phyloP scores from a whole-genome alignment of 2,888 invertebrate species.

The Saturnia japonica region DNA sequence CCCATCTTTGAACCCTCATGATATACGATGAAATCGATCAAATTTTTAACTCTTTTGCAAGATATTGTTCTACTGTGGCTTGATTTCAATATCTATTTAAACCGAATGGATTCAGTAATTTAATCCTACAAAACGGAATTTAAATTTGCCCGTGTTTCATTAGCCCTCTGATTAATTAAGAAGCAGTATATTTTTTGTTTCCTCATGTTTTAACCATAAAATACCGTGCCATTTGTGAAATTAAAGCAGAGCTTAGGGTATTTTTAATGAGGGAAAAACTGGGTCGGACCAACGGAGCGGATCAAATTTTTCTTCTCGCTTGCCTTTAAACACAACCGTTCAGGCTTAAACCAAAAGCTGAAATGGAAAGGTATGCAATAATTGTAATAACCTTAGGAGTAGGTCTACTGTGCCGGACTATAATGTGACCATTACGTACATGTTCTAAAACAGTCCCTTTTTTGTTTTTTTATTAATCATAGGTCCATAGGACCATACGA shows the following conservation, averaged over 20 bases:
- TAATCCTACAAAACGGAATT: neutral
- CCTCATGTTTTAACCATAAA: conserved; percentile 25
- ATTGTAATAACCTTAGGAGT: neutral
- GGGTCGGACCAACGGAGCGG: conserved; percentile 41
- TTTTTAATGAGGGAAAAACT: conserved; percentile 49
- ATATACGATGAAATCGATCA: neutral
- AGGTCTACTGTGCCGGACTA: neutral
- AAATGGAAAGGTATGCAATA: neutral
- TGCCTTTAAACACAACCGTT: conserved; percentile 28
- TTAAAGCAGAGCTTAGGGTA: conserved; percentile 41
- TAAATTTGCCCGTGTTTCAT: conserved; percentile 6
- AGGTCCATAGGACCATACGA: no score
- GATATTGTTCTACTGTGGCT: neutral
- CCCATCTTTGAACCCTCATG: neutral
- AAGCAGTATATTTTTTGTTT: conserved; percentile 20
- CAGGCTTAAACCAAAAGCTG: conserved; percentile 5
- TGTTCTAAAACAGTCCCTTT: neutral
- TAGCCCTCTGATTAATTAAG: conserved; percentile 21
- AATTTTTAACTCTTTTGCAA: neutral
- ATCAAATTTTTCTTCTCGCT: conserved; percentile 45
- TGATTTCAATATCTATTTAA: neutral
- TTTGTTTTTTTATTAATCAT: neutral
- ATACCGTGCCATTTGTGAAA: conserved; percentile 42
- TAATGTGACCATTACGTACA: neutral
- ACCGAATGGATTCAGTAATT: neutral